Percentiles rank a stretch among this genome's conserved stretches.
phyloP scores from a whole-genome alignment of 53 echinoderm and acorn worm species.

The Pentamera pediparva region DNA sequence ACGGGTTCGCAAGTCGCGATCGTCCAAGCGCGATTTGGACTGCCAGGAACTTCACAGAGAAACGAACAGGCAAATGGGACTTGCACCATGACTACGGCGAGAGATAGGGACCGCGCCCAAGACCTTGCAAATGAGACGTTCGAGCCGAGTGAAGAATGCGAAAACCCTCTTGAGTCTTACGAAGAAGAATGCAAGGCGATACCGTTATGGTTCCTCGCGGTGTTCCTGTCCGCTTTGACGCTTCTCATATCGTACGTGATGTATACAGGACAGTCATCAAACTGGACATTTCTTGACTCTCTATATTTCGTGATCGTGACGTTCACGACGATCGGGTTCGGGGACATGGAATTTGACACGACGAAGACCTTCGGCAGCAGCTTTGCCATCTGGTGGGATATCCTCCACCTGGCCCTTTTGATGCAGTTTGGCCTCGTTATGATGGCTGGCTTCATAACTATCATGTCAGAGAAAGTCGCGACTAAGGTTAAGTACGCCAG shows the following conservation, averaged over 20 bases:
- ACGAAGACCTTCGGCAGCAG: neutral
- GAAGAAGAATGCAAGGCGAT: neutral
- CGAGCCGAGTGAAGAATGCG: too few relatives aligned
- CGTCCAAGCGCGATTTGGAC: too few relatives aligned
- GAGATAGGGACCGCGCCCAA: too few relatives aligned
- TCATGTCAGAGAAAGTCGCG: neutral
- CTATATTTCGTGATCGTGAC: slow-evolving; percentile 17
- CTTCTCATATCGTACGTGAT: neutral
- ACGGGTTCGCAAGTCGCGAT: too few relatives aligned
- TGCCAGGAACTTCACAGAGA: too few relatives aligned
- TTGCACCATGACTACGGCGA: too few relatives aligned
- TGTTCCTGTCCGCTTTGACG: neutral
- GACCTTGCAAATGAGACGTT: too few relatives aligned
- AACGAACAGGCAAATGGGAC: too few relatives aligned
- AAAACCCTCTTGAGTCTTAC: too few relatives aligned
- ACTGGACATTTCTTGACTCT: slow-evolving; percentile 22
- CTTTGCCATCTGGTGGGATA: neutral
- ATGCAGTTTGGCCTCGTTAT: slow-evolving; percentile 22
- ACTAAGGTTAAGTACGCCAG: neutral
- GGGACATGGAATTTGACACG: neutral
- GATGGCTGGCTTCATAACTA: slow-evolving; percentile 10
- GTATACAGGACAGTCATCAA: neutral
- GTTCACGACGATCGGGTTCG: slow-evolving; percentile 20
- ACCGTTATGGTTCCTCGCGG: slow-evolving; percentile 8
- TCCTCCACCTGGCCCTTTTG: neutral